These are phyloP conservation scores for Pantelozetes paolii DNA, from an alignment of 2,888 invertebrate species.

Conservation along the genomic window DNA sequence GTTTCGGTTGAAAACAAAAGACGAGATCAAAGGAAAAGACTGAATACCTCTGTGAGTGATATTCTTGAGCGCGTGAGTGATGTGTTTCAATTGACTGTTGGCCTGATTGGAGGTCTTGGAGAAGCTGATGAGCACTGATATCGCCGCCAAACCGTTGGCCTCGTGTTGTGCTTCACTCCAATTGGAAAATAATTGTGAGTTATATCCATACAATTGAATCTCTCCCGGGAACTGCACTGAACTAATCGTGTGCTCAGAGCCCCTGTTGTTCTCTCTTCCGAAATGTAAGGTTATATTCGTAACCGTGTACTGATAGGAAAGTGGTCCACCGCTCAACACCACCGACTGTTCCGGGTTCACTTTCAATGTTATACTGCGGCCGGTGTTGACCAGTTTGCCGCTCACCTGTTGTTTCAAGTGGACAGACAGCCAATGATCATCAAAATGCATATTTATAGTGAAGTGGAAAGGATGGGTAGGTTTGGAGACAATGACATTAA, in stretches of 20 bases:
- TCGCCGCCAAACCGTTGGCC: conserved; percentile 89
- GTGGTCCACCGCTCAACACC: conserved; percentile 90
- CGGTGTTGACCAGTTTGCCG: conserved; percentile 83
- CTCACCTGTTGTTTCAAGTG: conserved; percentile 74
- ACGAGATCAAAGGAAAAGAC: no score
- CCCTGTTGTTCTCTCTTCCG: conserved; percentile 66
- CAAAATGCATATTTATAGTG: no score
- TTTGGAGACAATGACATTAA: background rate
- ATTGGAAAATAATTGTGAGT: conserved; percentile 92
- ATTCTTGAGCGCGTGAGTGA: conserved; percentile 62
- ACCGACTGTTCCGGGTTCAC: conserved; percentile 59
- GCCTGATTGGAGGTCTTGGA: conserved; percentile 23
- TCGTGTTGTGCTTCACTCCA: conserved; percentile 88
- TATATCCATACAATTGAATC: conserved; percentile 97
- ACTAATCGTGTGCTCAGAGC: conserved; percentile 94
- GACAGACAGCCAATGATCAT: no score
- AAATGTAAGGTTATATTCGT: conserved; percentile 54
- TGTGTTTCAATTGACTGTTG: conserved; percentile 34
- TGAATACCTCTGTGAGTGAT: conserved; percentile 77
- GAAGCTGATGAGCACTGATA: conserved; percentile 90
- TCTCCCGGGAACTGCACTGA: conserved; percentile 95
- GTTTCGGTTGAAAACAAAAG: no score
- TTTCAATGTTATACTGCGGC: conserved; percentile 86
- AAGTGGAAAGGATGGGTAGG: background rate
- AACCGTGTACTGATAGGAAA: conserved; percentile 89